A percentile compares a stretch with the other conserved stretches of the same genome.
These are phyloP conservation scores for Psammodynastes pulverulentus DNA, from an alignment of 2,113 vertebrate genomes.

Conservation along the genomic window DNA sequence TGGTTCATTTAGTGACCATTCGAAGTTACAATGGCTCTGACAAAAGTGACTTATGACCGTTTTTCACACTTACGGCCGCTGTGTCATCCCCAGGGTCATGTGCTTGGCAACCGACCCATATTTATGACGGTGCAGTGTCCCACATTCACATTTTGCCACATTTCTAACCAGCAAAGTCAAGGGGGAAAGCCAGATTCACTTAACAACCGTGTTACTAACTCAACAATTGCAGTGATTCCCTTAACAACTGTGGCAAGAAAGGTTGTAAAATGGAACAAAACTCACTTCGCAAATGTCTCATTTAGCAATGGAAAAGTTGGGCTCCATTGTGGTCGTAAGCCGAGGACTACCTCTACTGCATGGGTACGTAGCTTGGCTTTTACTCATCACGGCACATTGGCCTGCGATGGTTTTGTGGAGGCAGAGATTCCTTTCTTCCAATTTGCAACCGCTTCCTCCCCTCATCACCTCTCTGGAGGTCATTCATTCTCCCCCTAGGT, in stretches of 20 bases:
- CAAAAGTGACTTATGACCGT: not conserved
- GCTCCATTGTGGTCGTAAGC: too few relatives aligned
- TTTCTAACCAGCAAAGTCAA: not conserved
- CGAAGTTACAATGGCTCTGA: not conserved
- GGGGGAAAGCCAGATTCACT: not conserved
- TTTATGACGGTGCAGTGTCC: not conserved
- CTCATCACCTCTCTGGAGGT: not conserved
- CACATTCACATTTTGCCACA: not conserved
- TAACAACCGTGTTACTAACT: not conserved
- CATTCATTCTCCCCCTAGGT: not conserved
- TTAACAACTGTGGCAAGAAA: not conserved
- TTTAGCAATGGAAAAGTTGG: too few relatives aligned
- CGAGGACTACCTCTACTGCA: too few relatives aligned
- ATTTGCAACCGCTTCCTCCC: not conserved
- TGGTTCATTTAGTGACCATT: not conserved
- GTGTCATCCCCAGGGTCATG: not conserved
- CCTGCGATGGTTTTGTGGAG: not conserved
- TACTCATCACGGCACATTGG: not conserved
- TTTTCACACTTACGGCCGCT: not conserved
- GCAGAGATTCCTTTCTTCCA: not conserved
- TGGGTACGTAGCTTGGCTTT: not conserved
- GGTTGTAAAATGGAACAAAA: not conserved
- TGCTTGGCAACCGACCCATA: not conserved
- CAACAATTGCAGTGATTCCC: not conserved
- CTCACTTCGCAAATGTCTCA: too few relatives aligned